These are phyloP conservation scores for Plebejus melissa DNA, from an alignment of 2,888 invertebrate species.

Conservation along the genomic window DNA sequence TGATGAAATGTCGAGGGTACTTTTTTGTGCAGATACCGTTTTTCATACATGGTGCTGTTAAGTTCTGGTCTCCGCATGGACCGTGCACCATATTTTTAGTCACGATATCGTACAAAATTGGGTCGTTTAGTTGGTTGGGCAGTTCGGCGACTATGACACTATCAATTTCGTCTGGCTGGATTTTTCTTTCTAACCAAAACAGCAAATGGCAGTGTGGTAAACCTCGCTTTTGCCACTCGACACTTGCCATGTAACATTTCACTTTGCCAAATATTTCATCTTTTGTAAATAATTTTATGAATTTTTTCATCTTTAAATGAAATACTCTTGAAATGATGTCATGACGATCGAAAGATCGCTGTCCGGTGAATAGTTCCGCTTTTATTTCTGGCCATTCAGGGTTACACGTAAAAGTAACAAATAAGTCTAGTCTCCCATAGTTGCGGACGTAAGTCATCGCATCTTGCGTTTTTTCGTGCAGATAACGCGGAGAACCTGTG, in stretches of 20 bases:
- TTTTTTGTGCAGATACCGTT: conserved; percentile 39
- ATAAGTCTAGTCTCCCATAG: neutral
- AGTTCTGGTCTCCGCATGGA: conserved; percentile 37
- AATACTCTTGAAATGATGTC: neutral
- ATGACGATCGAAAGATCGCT: neutral
- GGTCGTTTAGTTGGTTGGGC: conserved; percentile 36
- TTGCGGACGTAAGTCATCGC: neutral
- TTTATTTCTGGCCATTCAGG: neutral
- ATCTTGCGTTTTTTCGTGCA: neutral
- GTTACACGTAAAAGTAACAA: neutral
- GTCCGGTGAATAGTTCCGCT: neutral
- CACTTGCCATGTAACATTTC: conserved; percentile 34
- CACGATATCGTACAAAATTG: conserved; percentile 36
- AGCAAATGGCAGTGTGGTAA: conserved; percentile 39
- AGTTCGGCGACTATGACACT: conserved; percentile 40
- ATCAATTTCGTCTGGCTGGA: conserved; percentile 39
- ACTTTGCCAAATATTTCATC: neutral
- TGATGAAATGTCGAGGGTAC: conserved; percentile 37
- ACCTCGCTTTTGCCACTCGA: conserved; percentile 42
- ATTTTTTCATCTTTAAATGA: conserved; percentile 1
- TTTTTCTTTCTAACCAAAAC: conserved; percentile 37
- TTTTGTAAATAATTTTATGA: neutral
- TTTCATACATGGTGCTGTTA: conserved; percentile 37
- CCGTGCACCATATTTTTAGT: conserved; percentile 42
- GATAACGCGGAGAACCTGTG: neutral